phyloP scores from a whole-genome alignment of 2,888 invertebrate genomes.

The Callyntrura guangdongensis region DNA sequence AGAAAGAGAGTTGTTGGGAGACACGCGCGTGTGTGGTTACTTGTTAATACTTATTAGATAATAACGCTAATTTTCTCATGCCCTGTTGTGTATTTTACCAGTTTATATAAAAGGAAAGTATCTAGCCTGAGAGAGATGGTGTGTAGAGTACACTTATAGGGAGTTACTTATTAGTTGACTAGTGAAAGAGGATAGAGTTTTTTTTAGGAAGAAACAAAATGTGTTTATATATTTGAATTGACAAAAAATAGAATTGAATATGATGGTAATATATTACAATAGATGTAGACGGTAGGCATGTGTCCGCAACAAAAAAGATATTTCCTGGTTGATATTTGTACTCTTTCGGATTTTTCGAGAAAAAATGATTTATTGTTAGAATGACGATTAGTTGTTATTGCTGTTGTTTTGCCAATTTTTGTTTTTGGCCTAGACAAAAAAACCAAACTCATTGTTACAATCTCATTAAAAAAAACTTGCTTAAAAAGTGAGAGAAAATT shows the following conservation, averaged over 20 bases:
- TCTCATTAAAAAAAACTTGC: not conserved
- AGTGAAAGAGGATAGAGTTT: not conserved
- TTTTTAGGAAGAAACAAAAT: not conserved
- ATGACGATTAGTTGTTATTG: not conserved
- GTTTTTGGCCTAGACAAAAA: not conserved
- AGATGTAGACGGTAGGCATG: not conserved
- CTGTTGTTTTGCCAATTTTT: not conserved
- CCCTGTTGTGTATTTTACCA: conserved; percentile 1
- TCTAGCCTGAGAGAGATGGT: too few species aligned
- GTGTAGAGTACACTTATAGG: too few species aligned
- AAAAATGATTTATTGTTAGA: not conserved
- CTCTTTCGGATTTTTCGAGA: not conserved
- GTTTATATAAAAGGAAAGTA: not conserved
- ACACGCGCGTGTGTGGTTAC: not conserved
- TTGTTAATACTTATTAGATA: too few species aligned
- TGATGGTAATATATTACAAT: not conserved
- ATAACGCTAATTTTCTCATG: not conserved
- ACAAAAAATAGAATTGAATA: too few species aligned
- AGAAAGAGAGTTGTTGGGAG: not conserved
- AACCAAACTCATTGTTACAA: not conserved
- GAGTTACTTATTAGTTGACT: not conserved
- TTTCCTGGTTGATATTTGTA: not conserved
- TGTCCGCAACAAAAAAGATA: not conserved
- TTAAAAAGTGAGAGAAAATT: not conserved
- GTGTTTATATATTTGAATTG: not conserved